Evolutionary conservation across 23 tunicate species (phyloP).

Genomic region (Ascidia mentula): DNA sequence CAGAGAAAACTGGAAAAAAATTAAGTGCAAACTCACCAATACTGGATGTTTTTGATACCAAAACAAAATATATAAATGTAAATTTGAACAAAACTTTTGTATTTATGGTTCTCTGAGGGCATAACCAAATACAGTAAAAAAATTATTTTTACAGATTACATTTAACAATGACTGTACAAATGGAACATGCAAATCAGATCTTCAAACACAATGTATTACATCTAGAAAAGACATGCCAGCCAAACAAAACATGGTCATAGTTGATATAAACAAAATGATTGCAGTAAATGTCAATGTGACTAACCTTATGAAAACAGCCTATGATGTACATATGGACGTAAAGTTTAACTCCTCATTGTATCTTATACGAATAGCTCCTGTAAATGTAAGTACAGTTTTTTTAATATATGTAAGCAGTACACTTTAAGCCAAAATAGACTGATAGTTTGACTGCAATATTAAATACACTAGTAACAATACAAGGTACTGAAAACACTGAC

Average conservation of each 20-base stretch:
- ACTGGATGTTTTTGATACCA: constrained; percentile 55
- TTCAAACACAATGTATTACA: constrained; percentile 5
- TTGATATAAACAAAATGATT: not conserved
- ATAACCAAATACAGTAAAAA: not conserved
- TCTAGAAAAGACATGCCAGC: not conserved
- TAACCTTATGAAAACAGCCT: constrained; percentile 28
- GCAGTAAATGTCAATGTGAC: constrained; percentile 21
- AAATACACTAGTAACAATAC: too few species aligned
- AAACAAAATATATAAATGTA: constrained; percentile 29
- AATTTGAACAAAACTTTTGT: not conserved
- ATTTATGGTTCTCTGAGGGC: not conserved
- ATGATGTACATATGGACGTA: constrained; percentile 39
- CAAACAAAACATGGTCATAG: not conserved
- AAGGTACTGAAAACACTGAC: too few species aligned
- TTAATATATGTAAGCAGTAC: too few species aligned
- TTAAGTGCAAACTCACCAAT: constrained; percentile 12
- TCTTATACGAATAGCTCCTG: constrained; percentile 8
- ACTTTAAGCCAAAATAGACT: too few species aligned
- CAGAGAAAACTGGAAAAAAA: not conserved
- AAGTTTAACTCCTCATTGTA: constrained; percentile 19
- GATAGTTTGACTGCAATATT: too few species aligned
- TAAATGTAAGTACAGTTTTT: constrained; percentile 18
- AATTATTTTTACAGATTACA: constrained; percentile 23
- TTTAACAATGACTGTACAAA: constrained; percentile 24
- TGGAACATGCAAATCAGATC: constrained; percentile 25